Base-by-base conservation (phyloP, 2,113 vertebrate genomes). In the Heteronetta atricapilla region DNA sequence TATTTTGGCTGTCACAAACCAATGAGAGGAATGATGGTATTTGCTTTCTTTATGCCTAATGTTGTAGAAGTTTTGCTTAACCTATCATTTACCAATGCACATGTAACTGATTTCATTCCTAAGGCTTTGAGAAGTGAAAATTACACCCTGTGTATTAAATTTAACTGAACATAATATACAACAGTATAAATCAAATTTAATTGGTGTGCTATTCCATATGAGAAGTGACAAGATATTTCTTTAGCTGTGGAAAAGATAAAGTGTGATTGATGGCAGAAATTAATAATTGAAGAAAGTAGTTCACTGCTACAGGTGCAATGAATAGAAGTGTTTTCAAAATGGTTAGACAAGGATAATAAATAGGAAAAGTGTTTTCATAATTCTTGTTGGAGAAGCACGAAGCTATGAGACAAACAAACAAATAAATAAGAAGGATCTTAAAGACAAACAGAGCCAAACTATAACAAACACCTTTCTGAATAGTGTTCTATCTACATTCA, bases 211-310 rank as follows among this genome's bases (percentile, higher is more conserved):
- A 56, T 88, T 92, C 52, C 69, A 89, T 88, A 83, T n/a, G 83
- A 89, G 38, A 96, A 94, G 62, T 94, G 93, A 96, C 92, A 97
- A 94, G 92, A 76, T 86, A 86, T 40, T 96, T 93, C 73, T 96
- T 92, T 87, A 91, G 78, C 76, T 84, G 77, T 89, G 75, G 48
- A 75, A 86, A 88, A 94, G 91, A 96, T 93, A 89, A 94, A 93
- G 86, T 62, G 28, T 96, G 89, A 97, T 95, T 96, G 96, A 97
- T 95, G 80, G 89, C 87, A 95, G 73, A 94, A 96, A 95, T 94
- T 95, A 97, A 94, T 96, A 96, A 88, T 59, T 94, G 87, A 91
- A 82, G 15, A 83, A 87, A 73, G 69, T 66, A 84, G 78, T 90
- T 96, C 77, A 86, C 70, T 91, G 82, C 73, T 82, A 26, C 36